phyloP scores from a whole-genome alignment of 2,888 invertebrate genomes.

The Apoda limacodes region DNA sequence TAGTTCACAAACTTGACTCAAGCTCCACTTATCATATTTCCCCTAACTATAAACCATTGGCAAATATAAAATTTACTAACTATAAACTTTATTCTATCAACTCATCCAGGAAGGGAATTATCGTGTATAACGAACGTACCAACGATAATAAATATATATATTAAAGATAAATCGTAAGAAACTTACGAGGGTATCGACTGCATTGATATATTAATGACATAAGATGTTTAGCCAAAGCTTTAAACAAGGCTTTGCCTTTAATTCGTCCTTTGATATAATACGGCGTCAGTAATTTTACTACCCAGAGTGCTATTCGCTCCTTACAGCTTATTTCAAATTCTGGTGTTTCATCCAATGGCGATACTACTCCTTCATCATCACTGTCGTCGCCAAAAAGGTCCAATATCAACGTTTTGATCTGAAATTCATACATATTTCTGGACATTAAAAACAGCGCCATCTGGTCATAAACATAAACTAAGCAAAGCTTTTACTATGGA shows the following conservation, averaged over 20 bases:
- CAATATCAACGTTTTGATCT: constrained; percentile 52
- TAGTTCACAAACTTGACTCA: no score
- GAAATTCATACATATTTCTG: constrained; percentile 21
- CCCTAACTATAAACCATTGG: no score
- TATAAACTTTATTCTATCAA: no score
- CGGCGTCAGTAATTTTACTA: constrained; percentile 73
- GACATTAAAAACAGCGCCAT: no score
- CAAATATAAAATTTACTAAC: no score
- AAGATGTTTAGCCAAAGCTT: constrained; percentile 70
- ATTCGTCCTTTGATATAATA: constrained; percentile 72
- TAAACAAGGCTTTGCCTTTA: constrained; percentile 70
- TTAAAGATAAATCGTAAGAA: no score
- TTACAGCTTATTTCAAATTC: constrained; percentile 66
- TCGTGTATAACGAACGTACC: no score
- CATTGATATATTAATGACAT: constrained; percentile 69
- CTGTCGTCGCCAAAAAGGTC: constrained; percentile 63
- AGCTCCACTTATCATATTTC: no score
- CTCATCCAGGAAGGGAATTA: no score
- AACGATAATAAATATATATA: no score
- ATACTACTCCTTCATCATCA: constrained; percentile 63
- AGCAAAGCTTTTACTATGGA: no score
- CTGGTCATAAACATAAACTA: background rate
- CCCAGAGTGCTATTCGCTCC: constrained; percentile 71
- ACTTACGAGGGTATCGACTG: constrained; percentile 67
- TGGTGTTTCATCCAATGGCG: constrained; percentile 61